Evolutionary conservation across 2,888 invertebrate genomes (phyloP), one percentile per base, ranked within the genome.

Genomic region (Prosopocoilus inquinatus): DNA sequence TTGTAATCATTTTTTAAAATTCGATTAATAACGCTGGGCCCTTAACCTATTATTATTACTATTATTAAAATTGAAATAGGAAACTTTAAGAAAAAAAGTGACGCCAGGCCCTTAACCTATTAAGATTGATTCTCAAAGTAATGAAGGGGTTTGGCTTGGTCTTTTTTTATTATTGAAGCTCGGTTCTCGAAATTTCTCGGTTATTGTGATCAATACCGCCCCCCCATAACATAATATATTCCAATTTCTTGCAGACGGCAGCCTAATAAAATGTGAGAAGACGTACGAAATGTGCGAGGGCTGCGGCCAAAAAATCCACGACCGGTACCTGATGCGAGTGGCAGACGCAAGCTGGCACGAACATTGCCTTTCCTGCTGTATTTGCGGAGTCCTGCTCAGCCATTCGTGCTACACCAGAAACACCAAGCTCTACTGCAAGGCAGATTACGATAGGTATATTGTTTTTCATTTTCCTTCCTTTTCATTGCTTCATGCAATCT

Each of bases 331-430:
- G 71, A 91, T 96, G 89, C 85, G 95, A 72, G 95, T 97, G 45
- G 90, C 92, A 47, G 96, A 96, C 70, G 84, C 93, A 55, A 93
- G 92, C 72, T 98, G 96, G 91, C 98, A 98, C 81, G 96, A 96
- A 74, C 90, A 90, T 74, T 99, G 99, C 79, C 86, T 99, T 60
- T 89, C 91, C 70, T 99, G 99, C 81, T 89, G 91, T 72, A 94
- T 94, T 60, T 99, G 99, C 76, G 91, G 94, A 61, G 84, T 89
- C 54, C 90, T 90, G 13, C 86, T 99, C 54, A 88, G 89, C 53
- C 91, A 94, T 77, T 94, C 95, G 65, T 99, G 98, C 81, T 97
- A 94, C 82, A 91, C 92, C 52, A 86, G 95, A 65, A 94, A 96
- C 73, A 88, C 94, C 67, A 94, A 95, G 76, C 84, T 98, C 49